phyloP scores from a whole-genome alignment of 2,113 vertebrate species.

The Corvus moneduloides region DNA sequence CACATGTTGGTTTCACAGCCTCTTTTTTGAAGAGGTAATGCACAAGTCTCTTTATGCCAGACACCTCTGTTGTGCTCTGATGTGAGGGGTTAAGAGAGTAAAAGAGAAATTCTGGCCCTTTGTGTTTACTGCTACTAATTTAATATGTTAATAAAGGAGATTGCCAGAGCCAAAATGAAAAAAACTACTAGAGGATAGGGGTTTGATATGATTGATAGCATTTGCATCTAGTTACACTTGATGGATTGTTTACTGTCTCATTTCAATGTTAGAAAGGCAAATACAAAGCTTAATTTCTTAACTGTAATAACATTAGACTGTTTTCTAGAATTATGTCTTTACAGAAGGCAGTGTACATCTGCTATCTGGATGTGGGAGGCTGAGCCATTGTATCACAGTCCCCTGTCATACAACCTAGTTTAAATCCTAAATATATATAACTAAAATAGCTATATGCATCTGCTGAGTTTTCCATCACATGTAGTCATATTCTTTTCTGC shows the following conservation, averaged over 20 bases:
- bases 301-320: background rate
- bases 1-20: background rate
- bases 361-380: background rate
- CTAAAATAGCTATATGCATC: background rate
- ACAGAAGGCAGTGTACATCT: background rate
- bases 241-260: background rate
- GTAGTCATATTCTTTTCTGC: background rate
- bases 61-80: background rate
- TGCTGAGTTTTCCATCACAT: background rate
- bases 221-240: background rate
- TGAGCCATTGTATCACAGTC: background rate
- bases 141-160: background rate
- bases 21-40: background rate
- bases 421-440: background rate
- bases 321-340: background rate
- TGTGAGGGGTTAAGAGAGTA: background rate
- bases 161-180: background rate
- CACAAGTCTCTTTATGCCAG: background rate
- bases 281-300: background rate
- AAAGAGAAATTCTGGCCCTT: background rate
- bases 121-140: background rate
- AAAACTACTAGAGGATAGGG: rapidly evolving
- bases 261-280: background rate
- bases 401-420: background rate
- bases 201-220: background rate